Evolutionary conservation across 2,888 invertebrate genomes (phyloP).

Genomic region (Cetonia aurata): DNA sequence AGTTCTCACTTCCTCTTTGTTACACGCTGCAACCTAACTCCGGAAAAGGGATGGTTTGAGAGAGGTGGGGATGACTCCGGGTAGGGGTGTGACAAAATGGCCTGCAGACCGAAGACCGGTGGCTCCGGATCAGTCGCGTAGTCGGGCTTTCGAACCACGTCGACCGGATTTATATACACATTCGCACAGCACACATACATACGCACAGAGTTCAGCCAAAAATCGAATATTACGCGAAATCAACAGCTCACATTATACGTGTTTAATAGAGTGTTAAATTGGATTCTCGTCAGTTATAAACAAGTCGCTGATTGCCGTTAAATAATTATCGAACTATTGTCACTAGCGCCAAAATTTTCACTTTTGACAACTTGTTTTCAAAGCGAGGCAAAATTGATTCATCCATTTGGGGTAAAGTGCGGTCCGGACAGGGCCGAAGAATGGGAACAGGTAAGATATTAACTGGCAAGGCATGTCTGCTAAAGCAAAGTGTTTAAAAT

Average conservation of each 20-base stretch:
- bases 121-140: constrained; percentile 66
- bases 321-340: background rate
- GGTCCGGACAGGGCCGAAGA: constrained; percentile 75
- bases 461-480: background rate
- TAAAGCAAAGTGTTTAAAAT: too few species aligned
- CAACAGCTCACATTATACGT: constrained; percentile 1
- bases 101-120: constrained; percentile 67
- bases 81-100: constrained; percentile 74
- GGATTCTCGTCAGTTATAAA: background rate
- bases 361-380: constrained; percentile 15
- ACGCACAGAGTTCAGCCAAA: constrained; percentile 27
- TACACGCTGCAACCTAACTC: constrained; percentile 30
- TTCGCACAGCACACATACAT: constrained; percentile 27
- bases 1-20: constrained; percentile 30
- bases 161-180: constrained; percentile 39
- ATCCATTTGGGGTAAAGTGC: constrained; percentile 74
- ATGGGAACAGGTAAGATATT: constrained; percentile 78
- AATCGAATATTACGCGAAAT: constrained; percentile 25
- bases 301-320: constrained; percentile 2
- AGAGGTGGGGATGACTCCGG: constrained; percentile 63
- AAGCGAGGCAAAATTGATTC: constrained; percentile 64
- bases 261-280: constrained; percentile 14
- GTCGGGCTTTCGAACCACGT: constrained; percentile 58
- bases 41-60: constrained; percentile 56
- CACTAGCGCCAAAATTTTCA: background rate